These are phyloP conservation scores for Gorsachius goisagi DNA, from an alignment of 2,113 vertebrate species.

Conservation along the genomic window DNA sequence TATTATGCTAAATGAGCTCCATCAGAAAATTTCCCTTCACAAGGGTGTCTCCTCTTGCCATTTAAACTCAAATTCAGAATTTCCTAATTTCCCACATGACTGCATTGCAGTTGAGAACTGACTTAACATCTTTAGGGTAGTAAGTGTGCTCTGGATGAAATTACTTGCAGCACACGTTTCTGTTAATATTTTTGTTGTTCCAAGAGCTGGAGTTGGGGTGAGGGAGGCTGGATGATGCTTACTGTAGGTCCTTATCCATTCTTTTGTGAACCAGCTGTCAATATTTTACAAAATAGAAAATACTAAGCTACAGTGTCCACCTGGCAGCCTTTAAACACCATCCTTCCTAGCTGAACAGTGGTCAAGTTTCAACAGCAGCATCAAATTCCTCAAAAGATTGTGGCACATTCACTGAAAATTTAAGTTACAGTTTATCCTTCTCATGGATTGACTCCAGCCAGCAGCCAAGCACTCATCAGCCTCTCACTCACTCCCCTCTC, in stretches of 20 bases:
- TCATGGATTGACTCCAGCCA: not conserved
- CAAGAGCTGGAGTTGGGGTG: not conserved
- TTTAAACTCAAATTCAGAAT: not conserved
- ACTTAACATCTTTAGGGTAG: not conserved
- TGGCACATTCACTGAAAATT: not conserved
- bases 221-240: not conserved
- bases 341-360: not conserved
- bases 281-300: not conserved
- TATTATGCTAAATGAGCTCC: not conserved
- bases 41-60: not conserved
- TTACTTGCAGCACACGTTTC: not conserved
- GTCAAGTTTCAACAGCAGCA: not conserved
- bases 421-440: not conserved
- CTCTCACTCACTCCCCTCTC: not conserved
- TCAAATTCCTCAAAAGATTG: not conserved
- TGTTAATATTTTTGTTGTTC: not conserved
- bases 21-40: not conserved
- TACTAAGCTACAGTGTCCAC: not conserved
- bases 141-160: not conserved
- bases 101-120: not conserved
- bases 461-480: not conserved
- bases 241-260: not conserved
- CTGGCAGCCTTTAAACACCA: not conserved
- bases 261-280: not conserved
- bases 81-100: not conserved